Base-by-base conservation (phyloP, 1,140 invertebrate species). In the Papilio xuthus region DNA sequence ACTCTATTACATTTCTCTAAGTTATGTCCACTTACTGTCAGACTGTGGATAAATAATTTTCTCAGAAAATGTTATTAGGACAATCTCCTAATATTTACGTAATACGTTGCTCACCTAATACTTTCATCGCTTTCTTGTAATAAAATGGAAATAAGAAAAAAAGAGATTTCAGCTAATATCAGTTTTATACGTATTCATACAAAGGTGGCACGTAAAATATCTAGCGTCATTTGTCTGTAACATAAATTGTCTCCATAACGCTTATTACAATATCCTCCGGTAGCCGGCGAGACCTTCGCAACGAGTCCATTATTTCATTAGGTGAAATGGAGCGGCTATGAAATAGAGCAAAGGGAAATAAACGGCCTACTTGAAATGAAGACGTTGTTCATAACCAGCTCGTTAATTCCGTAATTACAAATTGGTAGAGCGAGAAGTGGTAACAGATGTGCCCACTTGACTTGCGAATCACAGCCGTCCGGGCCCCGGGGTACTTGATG, bases 301-400 rank as follows among this genome's bases (percentile, higher is more conserved):
- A 90, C 87, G 88, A 88, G 86, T 87, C 86, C 84, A 90, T 93
- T 92, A 93, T 91, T 91, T 90, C 88, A 90, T 90, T 89, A 86
- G 84, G 90, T 88, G 87, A 90, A 93, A 91, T 91, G 87, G 86
- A 89, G 89, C 89, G 89, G 85, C 88, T 89, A 88, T 90, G 90
- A 90, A 93, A 93, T 92, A 92, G 90, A 85, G 86, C 85, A 87
- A 86, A 90, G 90, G 88, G 88, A 85, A 88, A 90, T 88, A 90
- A 91, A 89, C 88, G 88, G 83, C 83, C 85, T 89, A 86, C 86
- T 93, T 90, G 84, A 92, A 92, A 92, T 92, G 89, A 90, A 93
- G 92, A 92, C 89, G 92, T 92, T 90, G 92, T 93, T 92, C 92
- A 92, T 92, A 93, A 93, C 90, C 92, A 92, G 90, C 90, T 88